Evolutionary conservation across 1,140 invertebrate genomes (phyloP).

Genomic region (Melanaphis sacchari): DNA sequence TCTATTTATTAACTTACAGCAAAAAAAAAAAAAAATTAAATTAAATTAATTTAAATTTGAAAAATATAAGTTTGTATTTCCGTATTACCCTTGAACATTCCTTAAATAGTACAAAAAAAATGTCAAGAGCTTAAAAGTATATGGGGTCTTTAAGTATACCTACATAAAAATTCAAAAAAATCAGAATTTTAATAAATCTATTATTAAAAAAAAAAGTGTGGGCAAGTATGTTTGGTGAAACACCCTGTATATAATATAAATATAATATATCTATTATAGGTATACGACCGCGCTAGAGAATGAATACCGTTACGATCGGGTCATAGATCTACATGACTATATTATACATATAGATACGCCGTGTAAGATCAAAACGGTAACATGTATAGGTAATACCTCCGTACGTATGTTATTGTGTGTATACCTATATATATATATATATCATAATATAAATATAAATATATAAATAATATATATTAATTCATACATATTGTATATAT

Average conservation of each 20-base stretch:
- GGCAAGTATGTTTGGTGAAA: not conserved
- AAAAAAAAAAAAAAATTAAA: too few relatives aligned
- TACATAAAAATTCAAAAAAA: not conserved
- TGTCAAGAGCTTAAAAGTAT: not conserved
- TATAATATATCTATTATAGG: not conserved
- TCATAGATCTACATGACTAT: constrained; percentile 5
- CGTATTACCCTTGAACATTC: not conserved
- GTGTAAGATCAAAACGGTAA: not conserved
- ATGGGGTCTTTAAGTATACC: not conserved
- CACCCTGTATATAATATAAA: not conserved
- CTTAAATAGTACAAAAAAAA: not conserved
- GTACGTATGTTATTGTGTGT: not conserved
- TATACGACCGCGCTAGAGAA: not conserved
- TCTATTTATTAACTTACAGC: not conserved
- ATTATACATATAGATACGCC: not conserved
- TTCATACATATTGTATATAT: not conserved
- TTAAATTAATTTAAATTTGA: not conserved
- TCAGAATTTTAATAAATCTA: not conserved
- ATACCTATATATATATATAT: not conserved
- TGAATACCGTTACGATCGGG: not conserved
- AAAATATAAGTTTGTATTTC: not conserved
- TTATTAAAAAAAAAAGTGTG: not conserved
- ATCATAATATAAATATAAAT: too few relatives aligned
- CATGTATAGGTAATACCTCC: not conserved
- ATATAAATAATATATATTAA: too few relatives aligned